Conservation (phyloP, 2,797 vertebrate genomes). For the Phoebastria nigripes region DNA sequence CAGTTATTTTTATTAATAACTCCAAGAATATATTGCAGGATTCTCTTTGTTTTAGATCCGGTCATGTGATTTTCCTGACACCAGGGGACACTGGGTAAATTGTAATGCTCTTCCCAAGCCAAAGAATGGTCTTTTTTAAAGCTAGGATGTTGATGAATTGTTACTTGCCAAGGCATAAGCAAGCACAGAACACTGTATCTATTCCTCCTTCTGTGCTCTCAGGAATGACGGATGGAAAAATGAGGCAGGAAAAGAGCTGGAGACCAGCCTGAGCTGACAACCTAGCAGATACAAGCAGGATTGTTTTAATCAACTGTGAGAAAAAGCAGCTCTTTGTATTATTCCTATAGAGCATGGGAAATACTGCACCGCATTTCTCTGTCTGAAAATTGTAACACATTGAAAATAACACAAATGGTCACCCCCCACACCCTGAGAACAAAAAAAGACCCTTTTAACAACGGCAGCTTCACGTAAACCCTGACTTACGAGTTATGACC, state of each 20-base stretch:
- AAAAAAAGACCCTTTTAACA: neutral
- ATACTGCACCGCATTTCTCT: neutral
- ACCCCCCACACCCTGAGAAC: neutral
- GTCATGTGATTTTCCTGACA: slow-evolving; percentile 62
- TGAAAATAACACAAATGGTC: neutral
- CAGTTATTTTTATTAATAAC: slow-evolving; percentile 68
- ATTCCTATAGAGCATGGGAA: neutral
- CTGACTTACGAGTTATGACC: neutral
- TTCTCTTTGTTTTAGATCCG: slow-evolving; percentile 59
- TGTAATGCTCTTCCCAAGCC: slow-evolving; percentile 54
- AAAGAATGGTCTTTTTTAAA: slow-evolving; percentile 70
- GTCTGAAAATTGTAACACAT: neutral
- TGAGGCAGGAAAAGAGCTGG: slow-evolving; percentile 37
- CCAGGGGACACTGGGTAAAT: slow-evolving; percentile 67
- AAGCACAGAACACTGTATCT: slow-evolving; percentile 66
- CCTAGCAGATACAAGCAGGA: slow-evolving; percentile 30
- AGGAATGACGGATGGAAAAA: slow-evolving; percentile 64
- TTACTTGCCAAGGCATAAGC: slow-evolving; percentile 73
- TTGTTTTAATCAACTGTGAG: slow-evolving; percentile 27
- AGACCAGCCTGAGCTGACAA: slow-evolving; percentile 50
- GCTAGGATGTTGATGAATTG: slow-evolving; percentile 69
- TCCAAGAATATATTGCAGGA: slow-evolving; percentile 44
- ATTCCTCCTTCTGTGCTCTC: slow-evolving; percentile 56
- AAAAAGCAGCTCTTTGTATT: slow-evolving; percentile 48
- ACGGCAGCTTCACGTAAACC: neutral